Evolutionary conservation across 2,888 invertebrate genomes (phyloP).

Genomic region (Acanthopleura granulata): DNA sequence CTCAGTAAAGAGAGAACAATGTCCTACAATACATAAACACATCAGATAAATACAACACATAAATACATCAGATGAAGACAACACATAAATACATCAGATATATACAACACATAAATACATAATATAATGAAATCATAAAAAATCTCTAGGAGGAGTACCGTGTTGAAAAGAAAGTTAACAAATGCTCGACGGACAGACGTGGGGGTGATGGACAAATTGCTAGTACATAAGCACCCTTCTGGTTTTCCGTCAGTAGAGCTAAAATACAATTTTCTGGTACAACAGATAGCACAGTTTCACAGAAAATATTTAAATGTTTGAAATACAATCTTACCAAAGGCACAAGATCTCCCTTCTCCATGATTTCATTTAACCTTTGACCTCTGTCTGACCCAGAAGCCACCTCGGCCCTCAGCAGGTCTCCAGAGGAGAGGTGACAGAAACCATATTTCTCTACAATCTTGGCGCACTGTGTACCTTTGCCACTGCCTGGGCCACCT

Average conservation of each 20-base stretch:
- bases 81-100: not conserved
- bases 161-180: no score
- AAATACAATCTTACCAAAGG: slow-evolving; percentile 74
- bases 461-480: slow-evolving; percentile 95
- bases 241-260: no score
- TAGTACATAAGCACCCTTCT: no score
- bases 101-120: not conserved
- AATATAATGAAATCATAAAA: no score
- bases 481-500: slow-evolving; percentile 96
- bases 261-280: no score
- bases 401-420: slow-evolving; percentile 91
- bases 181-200: no score
- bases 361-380: slow-evolving; percentile 84
- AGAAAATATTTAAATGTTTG: no score
- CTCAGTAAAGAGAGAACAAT: slow-evolving; percentile 83
- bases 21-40: slow-evolving; percentile 72
- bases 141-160: no score
- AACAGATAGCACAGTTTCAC: no score
- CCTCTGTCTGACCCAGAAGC: slow-evolving; percentile 90
- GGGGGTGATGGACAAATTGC: no score
- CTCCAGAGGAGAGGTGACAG: slow-evolving; percentile 88
- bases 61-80: not conserved
- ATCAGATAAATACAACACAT: no score
- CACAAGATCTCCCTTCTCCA: slow-evolving; percentile 90
- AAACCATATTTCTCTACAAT: slow-evolving; percentile 94